Evolutionary conservation across 2,113 vertebrate species (phyloP), one percentile per base, ranked within the genome.

Genomic region (Astur gentilis): DNA sequence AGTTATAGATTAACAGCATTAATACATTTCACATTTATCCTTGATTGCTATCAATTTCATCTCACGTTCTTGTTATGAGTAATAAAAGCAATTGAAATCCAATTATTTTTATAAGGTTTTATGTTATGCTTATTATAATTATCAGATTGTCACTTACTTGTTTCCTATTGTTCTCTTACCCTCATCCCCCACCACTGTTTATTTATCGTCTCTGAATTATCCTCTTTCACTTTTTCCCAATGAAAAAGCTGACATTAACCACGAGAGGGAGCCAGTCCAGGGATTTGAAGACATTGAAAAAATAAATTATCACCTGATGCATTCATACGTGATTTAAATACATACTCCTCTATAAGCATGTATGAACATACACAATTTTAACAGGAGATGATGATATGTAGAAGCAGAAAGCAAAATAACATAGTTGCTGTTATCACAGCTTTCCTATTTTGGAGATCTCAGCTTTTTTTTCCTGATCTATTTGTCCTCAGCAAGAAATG

Each of bases 221-320:
- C 34, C 13, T 87, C 13, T 87, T 29, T 47, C 62, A 45, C 8
- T 54, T 62, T 79, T 38, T 82, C 61, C 42, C 55, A 16, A 38
- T 61, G 32, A 58, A 65, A 54, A 70, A 76, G 52, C 84, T 47
- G 67, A 40, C 3, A 7, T 36, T 50, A 83, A 65, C 95, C 97
- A 79, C 88, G 38, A 97, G 96, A 94, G 96, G 97, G 95, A 96
- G 95, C 83, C 52, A 57, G 54, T 25, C 25, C 27, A 40, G 45
- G 61, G 45, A 18, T 47, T 36, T 21, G 87, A 40, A 40, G 34
- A 40, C 54, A 3, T 8, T 11, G 32, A 34, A 50, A 9, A 52
- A 83, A 3, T 17, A 47, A 22, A 47, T 44, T 32, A 13, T 7
- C 34, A 45, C 20, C 18, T 13, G 60, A n/a, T 60, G 22, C 20